Base-by-base conservation (phyloP, 2,888 invertebrate genomes). In the Piscicola geometra region DNA sequence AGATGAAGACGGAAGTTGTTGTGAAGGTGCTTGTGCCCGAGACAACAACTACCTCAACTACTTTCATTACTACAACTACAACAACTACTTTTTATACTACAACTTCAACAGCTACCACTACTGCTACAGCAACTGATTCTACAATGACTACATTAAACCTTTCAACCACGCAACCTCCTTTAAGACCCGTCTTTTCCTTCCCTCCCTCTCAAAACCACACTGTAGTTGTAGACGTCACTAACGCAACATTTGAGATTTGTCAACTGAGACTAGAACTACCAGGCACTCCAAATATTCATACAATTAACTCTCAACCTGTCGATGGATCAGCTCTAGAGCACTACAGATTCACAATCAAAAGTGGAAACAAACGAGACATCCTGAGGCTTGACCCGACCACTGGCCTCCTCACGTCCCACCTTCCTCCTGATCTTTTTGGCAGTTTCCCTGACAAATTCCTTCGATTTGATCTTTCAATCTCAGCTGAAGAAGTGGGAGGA, bases 1-100 rank as follows among this genome's bases (percentile, higher is more conserved):
- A 73, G 12, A 32, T 52, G n/a, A 73, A 21, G 28, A 36, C 36
- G 18, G 36, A 64, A 32, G 73, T 73, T 21, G n/a, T 36, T 33
- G n/a, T 73, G 5, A n/a, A 33, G 64, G 5, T 73, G 3, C 25
- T 33, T 28, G 15, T 9, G 9, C 12, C 30, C 2, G 21, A 25
- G 5, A 32, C 67, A 5, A 67, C 35, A 5, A 67, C 35, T 67
- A 30, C 33, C 21, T 12, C 25, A 18, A 56, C 60, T 25, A 56
- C 60, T 5, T 18, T n/a, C n/a, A 25, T n/a, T 56, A 56, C 60
- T 25, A 56, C 25, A 56, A 56, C n/a, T 3, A 56, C 60, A 18
- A 56, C 60, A 15, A 56, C 60, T 56, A 56, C 60, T 25, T 18
- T n/a, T 56, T 18, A 9, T 25, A 56, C 60, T 56, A 18, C 60